Conservation (phyloP, 2,113 vertebrate species). For the Bujurquina vittata region DNA sequence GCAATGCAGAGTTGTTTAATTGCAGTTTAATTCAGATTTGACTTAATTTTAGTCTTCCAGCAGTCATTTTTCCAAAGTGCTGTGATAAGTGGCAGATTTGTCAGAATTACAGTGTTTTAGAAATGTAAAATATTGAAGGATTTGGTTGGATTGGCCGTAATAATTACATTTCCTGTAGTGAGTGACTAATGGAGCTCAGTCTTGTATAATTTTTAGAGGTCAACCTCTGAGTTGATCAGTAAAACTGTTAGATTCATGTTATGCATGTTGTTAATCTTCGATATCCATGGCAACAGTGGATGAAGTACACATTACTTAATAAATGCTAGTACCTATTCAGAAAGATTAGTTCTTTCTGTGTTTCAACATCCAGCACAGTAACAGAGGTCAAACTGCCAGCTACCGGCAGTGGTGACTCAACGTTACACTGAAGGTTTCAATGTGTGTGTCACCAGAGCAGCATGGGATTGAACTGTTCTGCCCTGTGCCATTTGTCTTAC, state of each 20-base stretch:
- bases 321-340: constrained; percentile 3
- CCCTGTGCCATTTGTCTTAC: constrained; percentile 10
- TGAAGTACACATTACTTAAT: constrained; percentile 2
- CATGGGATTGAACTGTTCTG: constrained; percentile 8
- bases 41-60: neutral
- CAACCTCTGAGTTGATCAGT: constrained; percentile 1
- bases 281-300: constrained; percentile 7
- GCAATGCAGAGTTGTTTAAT: neutral
- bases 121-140: neutral
- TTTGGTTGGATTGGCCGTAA: neutral
- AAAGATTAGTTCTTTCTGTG: neutral
- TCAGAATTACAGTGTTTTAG: neutral
- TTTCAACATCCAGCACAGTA: neutral
- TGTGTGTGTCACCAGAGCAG: constrained; percentile 13
- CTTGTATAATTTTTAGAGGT: neutral
- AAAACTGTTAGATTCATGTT: neutral
- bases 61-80: neutral
- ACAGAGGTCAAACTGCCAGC: neutral
- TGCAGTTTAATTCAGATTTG: neutral
- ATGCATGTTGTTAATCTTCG: neutral
- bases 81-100: constrained; percentile 7
- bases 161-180: neutral
- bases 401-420: neutral
- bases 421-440: neutral
- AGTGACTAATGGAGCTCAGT: neutral